Evolutionary conservation across 2,888 invertebrate species (phyloP), one percentile per base, ranked within the genome.

Genomic region (Odontomyia ornata): DNA sequence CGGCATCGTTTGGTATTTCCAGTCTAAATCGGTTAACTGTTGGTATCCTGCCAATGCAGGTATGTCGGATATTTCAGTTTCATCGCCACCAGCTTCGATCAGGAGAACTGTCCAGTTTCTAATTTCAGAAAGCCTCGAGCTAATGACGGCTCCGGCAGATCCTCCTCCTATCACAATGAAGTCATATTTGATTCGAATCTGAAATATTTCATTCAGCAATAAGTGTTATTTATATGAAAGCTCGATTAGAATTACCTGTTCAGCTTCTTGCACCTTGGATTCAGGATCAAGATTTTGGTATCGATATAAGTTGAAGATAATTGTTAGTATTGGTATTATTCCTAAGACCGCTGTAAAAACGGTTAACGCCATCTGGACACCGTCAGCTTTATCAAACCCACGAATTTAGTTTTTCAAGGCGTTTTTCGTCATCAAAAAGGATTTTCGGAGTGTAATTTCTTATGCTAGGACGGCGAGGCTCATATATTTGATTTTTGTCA

Each of bases 1-100:
- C 0, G 95, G 93, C 3, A 94, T 92, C 1, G 96, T 96, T 86
- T 95, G 93, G 86, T 93, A 97, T 87, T 96, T 93, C 97, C 97
- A 97, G 87, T 97, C 96, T 85, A 96, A 89, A 43, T 95, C 93
- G 25, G 95, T 93, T 78, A 95, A 90, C 84, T 96, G 96, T 27
- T 92, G 90, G 85, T 95, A 96, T 15, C 93, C 94, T 25, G 94
- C 93, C 79, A 96, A 86, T 0, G 95, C 92, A 1, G 96, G 96
- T 76, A 96, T 92, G 86, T 96, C 96, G 3, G 95, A 93, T 79
- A 96, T 92, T 87, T 95, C 95, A 80, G 93, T 94, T 86, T 96
- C 96, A 86, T 96, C 94, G 57, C 93, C 92, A 47, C 96, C 95
- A 0, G 96, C 96, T 86, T 96, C 96, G 77, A 96, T 85, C 5